Evolutionary conservation across 2,113 vertebrate species (phyloP), one percentile per base, ranked within the genome.

Genomic region (Sitta europaea): DNA sequence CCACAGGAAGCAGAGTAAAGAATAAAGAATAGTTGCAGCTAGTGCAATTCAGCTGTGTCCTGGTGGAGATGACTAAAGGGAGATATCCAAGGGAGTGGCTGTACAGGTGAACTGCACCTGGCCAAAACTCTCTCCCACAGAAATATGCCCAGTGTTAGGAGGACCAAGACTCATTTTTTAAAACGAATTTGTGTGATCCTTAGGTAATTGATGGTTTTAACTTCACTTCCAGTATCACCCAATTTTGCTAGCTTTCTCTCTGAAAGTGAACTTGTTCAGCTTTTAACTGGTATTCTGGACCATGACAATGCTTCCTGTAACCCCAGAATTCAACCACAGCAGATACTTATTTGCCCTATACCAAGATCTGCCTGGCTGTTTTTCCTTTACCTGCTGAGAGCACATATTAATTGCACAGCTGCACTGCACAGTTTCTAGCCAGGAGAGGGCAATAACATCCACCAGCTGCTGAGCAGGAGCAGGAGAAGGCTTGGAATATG

Each of bases 361-460:
- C 23, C 1, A 6, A 84, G n/a, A 47, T 29, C 31, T 85, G 35
- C 31, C 38, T 31, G 10, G 9, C 13, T 2, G 10, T 18, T 71
- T 71, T 54, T 55, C 17, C 9, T 87, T 55, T 11, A 33, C 18
- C 18, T n/a, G 25, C n/a, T 10, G n/a, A 53, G 35, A 42, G 15
- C 10, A 1, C 1, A 1, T 7, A 11, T 43, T 61, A 50, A 42
- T 23, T 45, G 33, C 29, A 22, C 15, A 80, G 42, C 28, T 80
- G 63, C 33, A 54, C 58, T 70, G 59, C 47, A 21, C 15, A 20
- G 13, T 40, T 82, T 45, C 48, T 25, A 72, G 21, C 73, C 93
- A 92, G 89, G 36, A 96, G 89, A 96, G 94, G 91, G 86, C 91
- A 94, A 85, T 4, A 79, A 27, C 65, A 65, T 33, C 86, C 45